Evolutionary conservation across 2,888 invertebrate species (phyloP).

Genomic region (Autographa gamma): DNA sequence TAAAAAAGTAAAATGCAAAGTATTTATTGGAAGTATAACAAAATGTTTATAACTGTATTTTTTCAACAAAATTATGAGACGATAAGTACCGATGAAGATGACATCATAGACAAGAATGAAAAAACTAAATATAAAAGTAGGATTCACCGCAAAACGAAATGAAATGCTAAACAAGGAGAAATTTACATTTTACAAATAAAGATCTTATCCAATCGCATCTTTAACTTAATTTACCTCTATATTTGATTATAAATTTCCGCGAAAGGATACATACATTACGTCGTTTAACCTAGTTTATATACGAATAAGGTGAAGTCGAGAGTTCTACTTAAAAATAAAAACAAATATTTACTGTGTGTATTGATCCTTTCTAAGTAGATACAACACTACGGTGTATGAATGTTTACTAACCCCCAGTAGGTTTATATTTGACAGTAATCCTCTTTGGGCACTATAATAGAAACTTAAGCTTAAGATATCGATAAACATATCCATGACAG

Average conservation of each 20-base stretch:
- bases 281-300: slow-evolving; percentile 15
- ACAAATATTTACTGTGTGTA: neutral
- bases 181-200: slow-evolving; percentile 15
- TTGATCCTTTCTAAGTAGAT: neutral
- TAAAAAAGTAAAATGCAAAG: neutral
- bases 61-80: too few species aligned
- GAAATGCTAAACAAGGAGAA: neutral
- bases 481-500: slow-evolving; percentile 47
- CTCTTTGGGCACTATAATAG: slow-evolving; percentile 17
- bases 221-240: slow-evolving; percentile 16
- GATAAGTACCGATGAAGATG: neutral
- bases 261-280: slow-evolving; percentile 21
- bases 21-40: too few species aligned
- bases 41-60: too few species aligned
- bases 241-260: slow-evolving; percentile 25
- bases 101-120: neutral
- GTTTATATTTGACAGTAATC: slow-evolving; percentile 20
- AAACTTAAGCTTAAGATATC: slow-evolving; percentile 38
- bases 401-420: neutral
- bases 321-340: neutral
- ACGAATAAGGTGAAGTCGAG: slow-evolving; percentile 11
- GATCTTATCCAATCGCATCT: slow-evolving; percentile 17
- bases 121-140: neutral
- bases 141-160: neutral
- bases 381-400: neutral